Base-by-base conservation (phyloP, 2,888 invertebrate species). In the Tachina lurida region DNA sequence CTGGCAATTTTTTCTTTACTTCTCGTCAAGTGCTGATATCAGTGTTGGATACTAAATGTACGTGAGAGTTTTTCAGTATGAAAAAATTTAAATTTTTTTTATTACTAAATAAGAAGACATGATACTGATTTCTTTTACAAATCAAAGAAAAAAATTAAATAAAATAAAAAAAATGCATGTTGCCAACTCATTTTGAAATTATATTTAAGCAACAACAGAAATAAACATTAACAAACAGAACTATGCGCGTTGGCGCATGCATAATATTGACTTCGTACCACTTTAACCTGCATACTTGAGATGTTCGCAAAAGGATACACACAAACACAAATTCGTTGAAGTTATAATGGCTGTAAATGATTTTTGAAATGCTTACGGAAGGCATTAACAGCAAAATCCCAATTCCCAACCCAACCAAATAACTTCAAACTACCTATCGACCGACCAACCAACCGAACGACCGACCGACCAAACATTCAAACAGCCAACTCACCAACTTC, bases 161-260 rank as follows among this genome's bases (percentile, higher is more conserved):
- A 15, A 63, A 63, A 47, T 22, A 31, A 22, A 54, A 54, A 63
- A 70, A 43, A 49, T 22, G 10, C 49, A 67, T 76, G 84, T 84
- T 80, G 71, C 80, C 70, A 82, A 85, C 70, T 82, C 78, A 78
- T 75, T 82, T 63, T 67, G 15, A 67, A 65, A 68, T 63, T 67
- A 41, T 15, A 31, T 31, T 17, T 67, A 58, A 43, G n/a, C 71
- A 12, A 65, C 52, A 49, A 45, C 22, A 41, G 52, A 15, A 67
- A 74, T 17, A 81, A 70, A 65, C 78, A 67, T 71, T 39, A 65
- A 65, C 70, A 82, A 58, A 82, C 70, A 82, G 63, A 82, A 71
- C 65, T 78, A 79, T 71, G 75, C 79, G 71, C 75, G 82, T 86
- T 86, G 83, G 85, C 79, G 79, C 85, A 86, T 86, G 83, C 83